phyloP scores from a whole-genome alignment of 53 echinoderm and acorn worm species.

The Holothuria scabra region DNA sequence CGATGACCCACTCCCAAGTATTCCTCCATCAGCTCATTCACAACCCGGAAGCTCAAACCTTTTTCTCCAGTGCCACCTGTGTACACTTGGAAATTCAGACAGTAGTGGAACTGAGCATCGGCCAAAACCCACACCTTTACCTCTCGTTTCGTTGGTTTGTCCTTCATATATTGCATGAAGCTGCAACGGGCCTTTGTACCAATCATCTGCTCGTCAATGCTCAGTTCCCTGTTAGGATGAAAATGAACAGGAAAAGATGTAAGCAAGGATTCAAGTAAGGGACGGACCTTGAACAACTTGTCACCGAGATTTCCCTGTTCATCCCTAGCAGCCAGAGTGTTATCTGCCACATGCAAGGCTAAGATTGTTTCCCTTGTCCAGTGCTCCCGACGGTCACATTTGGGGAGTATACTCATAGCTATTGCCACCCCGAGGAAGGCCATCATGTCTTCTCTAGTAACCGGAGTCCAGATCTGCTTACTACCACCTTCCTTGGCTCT shows the following conservation, averaged over 20 bases:
- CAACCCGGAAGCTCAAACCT: background rate
- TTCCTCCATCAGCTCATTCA: too few relatives aligned
- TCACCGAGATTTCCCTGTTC: slow-evolving; percentile 8
- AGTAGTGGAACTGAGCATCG: slow-evolving; percentile 30
- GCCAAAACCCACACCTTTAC: slow-evolving; percentile 27
- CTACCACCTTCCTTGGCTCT: background rate
- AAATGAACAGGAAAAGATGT: slow-evolving; percentile 20
- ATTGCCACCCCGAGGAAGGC: slow-evolving; percentile 24
- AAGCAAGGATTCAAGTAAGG: slow-evolving; percentile 19
- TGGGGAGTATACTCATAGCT: slow-evolving; percentile 8
- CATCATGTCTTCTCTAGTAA: slow-evolving; percentile 3
- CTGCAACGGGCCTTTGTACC: slow-evolving; percentile 20
- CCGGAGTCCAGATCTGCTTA: background rate
- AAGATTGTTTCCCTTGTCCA: background rate
- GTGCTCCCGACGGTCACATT: background rate
- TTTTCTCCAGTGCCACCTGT: slow-evolving; percentile 27
- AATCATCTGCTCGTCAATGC: slow-evolving; percentile 34
- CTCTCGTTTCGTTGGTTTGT: slow-evolving; percentile 36
- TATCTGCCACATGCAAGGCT: background rate
- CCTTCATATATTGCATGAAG: slow-evolving; percentile 34
- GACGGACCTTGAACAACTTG: slow-evolving; percentile 39
- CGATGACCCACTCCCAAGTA: slow-evolving; percentile 27
- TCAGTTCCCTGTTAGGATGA: slow-evolving; percentile 4
- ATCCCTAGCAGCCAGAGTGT: background rate
- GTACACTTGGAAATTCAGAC: background rate